phyloP scores from a whole-genome alignment of 2,113 vertebrate species.

The Brienomyrus brachyistius region DNA sequence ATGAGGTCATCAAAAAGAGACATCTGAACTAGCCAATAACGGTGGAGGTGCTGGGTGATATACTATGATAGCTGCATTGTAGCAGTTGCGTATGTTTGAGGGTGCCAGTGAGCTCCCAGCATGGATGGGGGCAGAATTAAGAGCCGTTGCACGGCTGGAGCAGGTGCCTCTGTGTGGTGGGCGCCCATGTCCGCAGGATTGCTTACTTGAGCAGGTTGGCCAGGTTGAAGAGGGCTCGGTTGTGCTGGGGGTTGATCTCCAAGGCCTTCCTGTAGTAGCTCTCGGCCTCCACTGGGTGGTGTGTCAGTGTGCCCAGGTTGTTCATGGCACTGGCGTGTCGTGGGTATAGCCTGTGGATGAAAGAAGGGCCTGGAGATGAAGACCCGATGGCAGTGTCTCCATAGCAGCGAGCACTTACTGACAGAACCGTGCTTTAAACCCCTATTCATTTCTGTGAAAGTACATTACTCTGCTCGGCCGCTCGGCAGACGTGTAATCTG shows the following conservation, averaged over 20 bases:
- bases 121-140: background rate
- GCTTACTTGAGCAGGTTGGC: slow-evolving; percentile 91
- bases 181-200: background rate
- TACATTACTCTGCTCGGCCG: background rate
- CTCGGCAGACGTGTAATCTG: background rate
- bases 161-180: background rate
- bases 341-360: slow-evolving; percentile 74
- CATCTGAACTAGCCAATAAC: background rate
- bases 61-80: background rate
- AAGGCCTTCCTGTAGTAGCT: slow-evolving; percentile 81
- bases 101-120: background rate
- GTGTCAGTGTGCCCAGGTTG: slow-evolving; percentile 86
- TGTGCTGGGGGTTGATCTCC: slow-evolving; percentile 83
- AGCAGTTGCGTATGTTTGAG: background rate
- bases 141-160: background rate
- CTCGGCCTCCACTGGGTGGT: slow-evolving; percentile 70
- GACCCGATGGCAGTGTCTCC: background rate
- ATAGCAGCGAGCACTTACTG: background rate
- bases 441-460: background rate
- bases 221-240: slow-evolving; percentile 92
- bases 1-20: background rate
- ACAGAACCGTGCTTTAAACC: background rate
- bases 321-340: slow-evolving; percentile 93
- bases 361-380: background rate
- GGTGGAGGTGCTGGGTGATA: background rate